Evolutionary conservation across 1,140 invertebrate genomes (phyloP), one percentile per base, ranked within the genome.

Genomic region (Lordiphosa stackelbergi): DNA sequence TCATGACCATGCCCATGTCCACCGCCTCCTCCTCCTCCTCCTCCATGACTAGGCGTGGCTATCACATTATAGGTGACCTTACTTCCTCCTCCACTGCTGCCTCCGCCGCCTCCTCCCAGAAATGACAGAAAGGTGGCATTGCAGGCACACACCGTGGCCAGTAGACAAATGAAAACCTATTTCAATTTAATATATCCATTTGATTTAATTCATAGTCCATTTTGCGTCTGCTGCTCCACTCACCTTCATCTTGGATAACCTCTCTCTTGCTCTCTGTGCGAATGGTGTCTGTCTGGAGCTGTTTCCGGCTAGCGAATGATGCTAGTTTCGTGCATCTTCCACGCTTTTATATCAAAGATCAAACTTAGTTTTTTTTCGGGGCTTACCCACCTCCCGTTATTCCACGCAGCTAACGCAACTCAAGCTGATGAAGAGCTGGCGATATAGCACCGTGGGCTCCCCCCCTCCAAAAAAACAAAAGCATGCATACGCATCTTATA

Each of bases 51-150:
- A 24, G 77, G 77, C 6, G 72, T 77, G 28, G 77, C 77, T 43
- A 83, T 83, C 11, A 83, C 61, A 53, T 77, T 72, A 34, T 83
- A 83, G 28, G 77, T 83, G 40, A 58, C 69, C 41, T 73, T 83
- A 8, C 53, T 65, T 9, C 61, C 52, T 1, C 69, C 57, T 6
- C 66, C 58, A 3, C 54, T 53, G 11, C 61, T 55, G 0, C 74
- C 70, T 0, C 51, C 53, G 1, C 69, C 58, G 19, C 19, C 71
- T n/a, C 81, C 81, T 8, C 83, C 83, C 31, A 85, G 48, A n/a
- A 85, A 53, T 41, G 75, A 84, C 19, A 85, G 63, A 5, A 85
- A 70, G 24, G 83, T 85, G 45, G 66, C 83, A 46, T 85, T 85
- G 51, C 83, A 83, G 34, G 49, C 60, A 45, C 77, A 77, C 5